These are phyloP conservation scores for Cnemophilus loriae DNA, from an alignment of 2,113 vertebrate genomes.

Conservation along the genomic window DNA sequence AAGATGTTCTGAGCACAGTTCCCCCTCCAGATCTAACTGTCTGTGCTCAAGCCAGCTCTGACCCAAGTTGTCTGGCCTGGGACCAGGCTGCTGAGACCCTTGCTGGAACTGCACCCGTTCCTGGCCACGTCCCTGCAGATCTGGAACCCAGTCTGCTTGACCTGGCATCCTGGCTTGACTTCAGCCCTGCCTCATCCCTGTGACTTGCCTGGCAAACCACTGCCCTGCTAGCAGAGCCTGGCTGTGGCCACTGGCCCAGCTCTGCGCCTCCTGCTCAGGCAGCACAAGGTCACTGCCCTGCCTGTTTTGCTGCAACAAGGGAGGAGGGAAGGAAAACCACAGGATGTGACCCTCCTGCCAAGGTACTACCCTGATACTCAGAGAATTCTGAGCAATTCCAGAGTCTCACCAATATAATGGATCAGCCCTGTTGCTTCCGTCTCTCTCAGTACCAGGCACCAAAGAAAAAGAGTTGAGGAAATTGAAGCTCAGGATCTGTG, in stretches of 20 bases:
- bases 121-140: not conserved
- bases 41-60: not conserved
- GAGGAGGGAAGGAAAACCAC: not conserved
- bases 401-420: not conserved
- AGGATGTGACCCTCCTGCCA: not conserved
- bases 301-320: fast-evolving
- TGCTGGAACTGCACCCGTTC: fast-evolving
- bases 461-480: not conserved
- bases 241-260: not conserved
- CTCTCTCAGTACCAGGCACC: not conserved
- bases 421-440: not conserved
- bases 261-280: fast-evolving
- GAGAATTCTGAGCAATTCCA: not conserved
- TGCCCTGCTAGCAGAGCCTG: not conserved
- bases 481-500: not conserved
- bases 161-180: not conserved
- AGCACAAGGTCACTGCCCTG: not conserved
- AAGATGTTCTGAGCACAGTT: not conserved
- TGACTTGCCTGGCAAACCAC: not conserved
- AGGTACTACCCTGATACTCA: not conserved
- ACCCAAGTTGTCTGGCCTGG: not conserved
- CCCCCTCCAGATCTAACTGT: not conserved
- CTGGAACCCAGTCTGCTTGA: not conserved
- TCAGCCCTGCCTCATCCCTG: not conserved
- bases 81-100: not conserved